These are phyloP conservation scores for Tangachromis dhanisi DNA, from an alignment of 2,113 vertebrate genomes.

Conservation along the genomic window DNA sequence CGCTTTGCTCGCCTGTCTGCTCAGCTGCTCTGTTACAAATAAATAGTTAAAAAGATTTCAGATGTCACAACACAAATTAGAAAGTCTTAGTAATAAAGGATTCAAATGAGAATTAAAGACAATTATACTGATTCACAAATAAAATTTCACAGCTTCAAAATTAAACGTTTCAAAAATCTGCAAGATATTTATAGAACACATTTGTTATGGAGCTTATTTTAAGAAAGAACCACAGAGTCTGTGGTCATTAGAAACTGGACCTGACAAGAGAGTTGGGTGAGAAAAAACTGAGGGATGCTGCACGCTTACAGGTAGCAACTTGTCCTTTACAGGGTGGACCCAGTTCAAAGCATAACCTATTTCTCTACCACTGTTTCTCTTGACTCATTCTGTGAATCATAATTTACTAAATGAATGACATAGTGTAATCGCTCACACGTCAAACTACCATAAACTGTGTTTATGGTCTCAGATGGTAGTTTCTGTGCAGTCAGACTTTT, in stretches of 20 bases:
- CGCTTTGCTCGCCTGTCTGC: background rate
- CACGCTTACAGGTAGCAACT: background rate
- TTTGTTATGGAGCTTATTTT: background rate
- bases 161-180: background rate
- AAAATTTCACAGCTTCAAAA: background rate
- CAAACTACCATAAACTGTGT: background rate
- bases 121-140: background rate
- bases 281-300: background rate
- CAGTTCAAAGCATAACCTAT: background rate
- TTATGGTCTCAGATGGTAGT: background rate
- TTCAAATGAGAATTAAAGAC: background rate
- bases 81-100: background rate
- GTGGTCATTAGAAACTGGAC: background rate
- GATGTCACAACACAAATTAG: background rate
- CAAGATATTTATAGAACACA: background rate
- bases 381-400: background rate
- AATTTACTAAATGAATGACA: background rate
- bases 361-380: background rate
- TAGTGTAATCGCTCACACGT: background rate
- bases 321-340: background rate
- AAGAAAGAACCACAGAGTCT: rapidly evolving
- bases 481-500: background rate
- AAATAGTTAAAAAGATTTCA: background rate
- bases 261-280: background rate
- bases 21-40: background rate